Conservation (phyloP, 2,797 vertebrate genomes). For the Numenius phaeopus region DNA sequence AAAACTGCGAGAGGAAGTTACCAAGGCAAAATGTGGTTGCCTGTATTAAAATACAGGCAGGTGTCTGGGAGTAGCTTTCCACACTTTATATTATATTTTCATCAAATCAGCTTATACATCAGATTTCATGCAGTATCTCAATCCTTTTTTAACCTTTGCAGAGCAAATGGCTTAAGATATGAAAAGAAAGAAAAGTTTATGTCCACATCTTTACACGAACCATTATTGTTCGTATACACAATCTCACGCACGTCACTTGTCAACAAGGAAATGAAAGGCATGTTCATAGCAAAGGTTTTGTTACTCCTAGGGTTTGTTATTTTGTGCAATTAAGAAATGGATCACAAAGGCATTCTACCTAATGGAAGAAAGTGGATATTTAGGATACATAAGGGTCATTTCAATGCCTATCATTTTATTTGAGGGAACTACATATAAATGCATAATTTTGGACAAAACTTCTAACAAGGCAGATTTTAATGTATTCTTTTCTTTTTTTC, state of each 20-base stretch:
- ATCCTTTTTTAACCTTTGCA: neutral
- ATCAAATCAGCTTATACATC: neutral
- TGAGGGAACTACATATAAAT: neutral
- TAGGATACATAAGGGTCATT: neutral
- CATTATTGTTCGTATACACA: neutral
- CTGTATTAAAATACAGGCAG: neutral
- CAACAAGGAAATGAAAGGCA: neutral
- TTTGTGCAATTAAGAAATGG: neutral
- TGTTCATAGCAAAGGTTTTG: neutral
- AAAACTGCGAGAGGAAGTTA: neutral
- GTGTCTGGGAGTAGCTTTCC: neutral
- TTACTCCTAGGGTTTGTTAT: neutral
- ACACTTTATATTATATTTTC: neutral
- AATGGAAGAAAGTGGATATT: neutral
- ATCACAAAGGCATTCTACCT: neutral
- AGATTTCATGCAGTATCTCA: neutral
- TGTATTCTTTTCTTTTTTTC: fast-evolving
- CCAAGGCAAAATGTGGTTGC: neutral
- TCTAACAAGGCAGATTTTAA: neutral
- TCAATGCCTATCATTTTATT: neutral
- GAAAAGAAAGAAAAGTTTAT: neutral
- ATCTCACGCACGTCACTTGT: neutral
- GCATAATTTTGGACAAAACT: neutral
- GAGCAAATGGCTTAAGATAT: neutral
- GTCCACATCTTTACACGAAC: neutral